Evolutionary conservation across 2,113 vertebrate species (phyloP).

Genomic region (Pteronura brasiliensis): DNA sequence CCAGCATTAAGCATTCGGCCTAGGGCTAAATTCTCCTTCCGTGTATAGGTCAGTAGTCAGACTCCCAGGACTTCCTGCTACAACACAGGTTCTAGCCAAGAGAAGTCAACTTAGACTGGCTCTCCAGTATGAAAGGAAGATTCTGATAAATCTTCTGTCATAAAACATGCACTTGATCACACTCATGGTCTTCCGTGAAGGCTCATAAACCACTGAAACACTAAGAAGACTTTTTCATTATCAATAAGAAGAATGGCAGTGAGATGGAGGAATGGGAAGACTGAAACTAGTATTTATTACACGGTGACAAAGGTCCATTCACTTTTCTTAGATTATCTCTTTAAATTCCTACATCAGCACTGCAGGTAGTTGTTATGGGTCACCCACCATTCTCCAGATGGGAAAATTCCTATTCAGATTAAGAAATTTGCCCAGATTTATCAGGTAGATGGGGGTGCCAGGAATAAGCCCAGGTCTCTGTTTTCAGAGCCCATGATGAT

Average conservation of each 20-base stretch:
- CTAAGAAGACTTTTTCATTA: not conserved
- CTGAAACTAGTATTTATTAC: not conserved
- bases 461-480: not conserved
- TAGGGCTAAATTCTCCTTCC: slow-evolving; percentile 46
- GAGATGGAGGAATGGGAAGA: not conserved
- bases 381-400: not conserved
- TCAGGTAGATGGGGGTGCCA: not conserved
- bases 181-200: not conserved
- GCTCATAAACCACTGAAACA: not conserved
- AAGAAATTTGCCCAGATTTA: not conserved
- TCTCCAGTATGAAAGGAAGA: not conserved
- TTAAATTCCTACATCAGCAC: not conserved
- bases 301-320: not conserved
- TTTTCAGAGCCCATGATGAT: not conserved
- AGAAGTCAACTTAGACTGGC: not conserved
- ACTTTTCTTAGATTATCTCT: not conserved
- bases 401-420: not conserved
- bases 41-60: not conserved
- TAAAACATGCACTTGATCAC: not conserved
- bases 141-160: not conserved
- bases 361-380: not conserved
- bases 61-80: not conserved
- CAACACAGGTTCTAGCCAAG: not conserved
- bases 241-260: not conserved
- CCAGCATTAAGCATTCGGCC: slow-evolving; percentile 45